phyloP scores from a whole-genome alignment of 2,113 vertebrate genomes.

The Plectropomus leopardus region DNA sequence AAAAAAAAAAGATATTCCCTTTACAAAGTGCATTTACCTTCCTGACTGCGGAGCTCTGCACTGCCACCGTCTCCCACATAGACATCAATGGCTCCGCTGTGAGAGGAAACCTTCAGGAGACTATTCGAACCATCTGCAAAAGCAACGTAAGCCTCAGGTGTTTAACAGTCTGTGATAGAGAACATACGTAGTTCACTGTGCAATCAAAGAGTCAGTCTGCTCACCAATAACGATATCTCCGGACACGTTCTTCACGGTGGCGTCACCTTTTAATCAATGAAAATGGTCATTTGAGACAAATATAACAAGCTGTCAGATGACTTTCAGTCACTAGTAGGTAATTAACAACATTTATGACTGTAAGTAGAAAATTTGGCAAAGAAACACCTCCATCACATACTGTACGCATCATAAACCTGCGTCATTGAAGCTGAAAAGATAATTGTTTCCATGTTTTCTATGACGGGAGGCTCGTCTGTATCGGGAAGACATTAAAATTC shows the following conservation, averaged over 20 bases:
- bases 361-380: not conserved
- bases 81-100: conserved; percentile 88
- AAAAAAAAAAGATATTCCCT: too few species aligned
- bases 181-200: conserved; percentile 7
- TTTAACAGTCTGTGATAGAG: conserved; percentile 6
- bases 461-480: not conserved
- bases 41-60: conserved; percentile 87
- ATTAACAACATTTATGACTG: not conserved
- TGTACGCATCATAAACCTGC: not conserved
- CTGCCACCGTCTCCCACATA: conserved; percentile 90
- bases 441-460: conserved; percentile 52
- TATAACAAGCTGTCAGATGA: not conserved
- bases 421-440: conserved; percentile 14
- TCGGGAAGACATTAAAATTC: conserved; percentile 45
- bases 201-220: conserved; percentile 16
- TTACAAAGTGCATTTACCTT: conserved; percentile 81
- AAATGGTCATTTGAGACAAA: not conserved
- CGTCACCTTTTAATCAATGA: conserved; percentile 66
- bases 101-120: conserved; percentile 86
- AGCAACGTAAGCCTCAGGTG: conserved; percentile 35
- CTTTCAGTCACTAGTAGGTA: too few species aligned
- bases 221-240: conserved; percentile 83
- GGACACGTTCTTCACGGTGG: conserved; percentile 72
- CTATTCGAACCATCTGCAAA: conserved; percentile 90
- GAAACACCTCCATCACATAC: not conserved